These are phyloP conservation scores for Silurus meridionalis DNA, from an alignment of 2,113 vertebrate species.

Conservation along the genomic window DNA sequence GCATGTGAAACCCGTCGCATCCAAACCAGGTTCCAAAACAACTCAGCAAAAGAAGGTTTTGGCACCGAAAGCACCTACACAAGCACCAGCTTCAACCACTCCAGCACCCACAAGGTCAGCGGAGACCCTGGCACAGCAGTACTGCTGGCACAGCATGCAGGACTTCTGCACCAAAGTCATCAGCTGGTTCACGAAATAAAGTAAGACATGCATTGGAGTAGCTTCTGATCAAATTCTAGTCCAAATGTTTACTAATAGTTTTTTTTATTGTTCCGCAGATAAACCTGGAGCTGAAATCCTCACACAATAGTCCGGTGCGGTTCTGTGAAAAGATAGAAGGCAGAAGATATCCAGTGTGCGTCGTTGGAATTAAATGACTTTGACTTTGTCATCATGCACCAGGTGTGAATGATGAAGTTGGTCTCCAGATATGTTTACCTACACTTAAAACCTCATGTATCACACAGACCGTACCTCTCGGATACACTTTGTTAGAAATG, in stretches of 20 bases:
- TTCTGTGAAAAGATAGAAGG: not conserved
- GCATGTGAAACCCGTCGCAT: not conserved
- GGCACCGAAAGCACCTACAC: conserved; percentile 31
- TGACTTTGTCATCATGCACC: not conserved
- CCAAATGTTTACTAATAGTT: conserved; percentile 1
- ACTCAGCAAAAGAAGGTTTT: conserved; percentile 23
- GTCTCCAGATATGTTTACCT: not conserved
- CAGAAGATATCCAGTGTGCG: not conserved
- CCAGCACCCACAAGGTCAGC: conserved; percentile 61
- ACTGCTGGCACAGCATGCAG: conserved; percentile 80
- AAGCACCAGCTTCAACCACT: conserved; percentile 23
- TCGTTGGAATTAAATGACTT: not conserved
- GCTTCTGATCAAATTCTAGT: not conserved
- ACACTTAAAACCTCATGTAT: not conserved
- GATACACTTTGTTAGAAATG: not conserved
- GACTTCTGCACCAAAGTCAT: conserved; percentile 76
- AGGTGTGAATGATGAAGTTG: not conserved
- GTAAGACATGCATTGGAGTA: not conserved
- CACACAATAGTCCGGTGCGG: not conserved
- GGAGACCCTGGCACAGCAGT: conserved; percentile 70
- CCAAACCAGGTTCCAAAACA: conserved; percentile 14
- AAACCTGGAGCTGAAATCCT: conserved; percentile 29
- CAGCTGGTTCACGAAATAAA: conserved; percentile 73
- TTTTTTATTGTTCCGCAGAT: conserved; percentile 48
- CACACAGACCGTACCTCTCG: not conserved